Evolutionary conservation across 2,113 vertebrate genomes (phyloP).

Genomic region (Pteronura brasiliensis): DNA sequence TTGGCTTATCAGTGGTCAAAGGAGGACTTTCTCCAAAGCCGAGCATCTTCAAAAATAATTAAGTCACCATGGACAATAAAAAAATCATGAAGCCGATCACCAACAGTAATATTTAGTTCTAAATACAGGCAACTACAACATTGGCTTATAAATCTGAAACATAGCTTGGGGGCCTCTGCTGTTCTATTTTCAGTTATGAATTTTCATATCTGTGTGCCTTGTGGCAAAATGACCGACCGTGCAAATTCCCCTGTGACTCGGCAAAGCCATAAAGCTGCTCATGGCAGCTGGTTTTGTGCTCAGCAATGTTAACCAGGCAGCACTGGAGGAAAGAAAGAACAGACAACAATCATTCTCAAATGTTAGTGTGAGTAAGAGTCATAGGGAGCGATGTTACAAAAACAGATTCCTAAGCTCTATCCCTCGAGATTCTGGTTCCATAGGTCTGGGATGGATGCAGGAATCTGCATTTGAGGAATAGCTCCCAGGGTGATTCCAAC

Average conservation of each 20-base stretch:
- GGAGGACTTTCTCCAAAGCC: conserved; percentile 12
- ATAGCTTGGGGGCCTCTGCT: neutral
- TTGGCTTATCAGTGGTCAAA: neutral
- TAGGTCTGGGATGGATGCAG: neutral
- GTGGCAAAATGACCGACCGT: conserved; percentile 24
- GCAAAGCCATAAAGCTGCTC: neutral
- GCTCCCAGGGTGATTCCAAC: neutral
- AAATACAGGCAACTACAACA: neutral
- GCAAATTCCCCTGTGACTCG: neutral
- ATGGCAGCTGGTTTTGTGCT: conserved; percentile 14
- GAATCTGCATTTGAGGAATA: neutral
- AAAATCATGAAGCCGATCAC: neutral
- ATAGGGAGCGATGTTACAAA: neutral
- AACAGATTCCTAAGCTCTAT: neutral
- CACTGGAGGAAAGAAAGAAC: neutral
- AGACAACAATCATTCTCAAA: neutral
- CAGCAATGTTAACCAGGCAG: neutral
- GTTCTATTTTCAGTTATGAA: conserved; percentile 32
- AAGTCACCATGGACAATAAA: conserved; percentile 19
- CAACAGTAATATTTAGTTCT: neutral
- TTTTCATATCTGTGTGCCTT: neutral
- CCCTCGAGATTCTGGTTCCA: neutral
- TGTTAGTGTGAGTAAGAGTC: neutral
- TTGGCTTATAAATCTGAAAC: neutral
- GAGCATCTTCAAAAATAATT: conserved; percentile 31